A percentile compares a stretch with the other conserved stretches of the same genome.
phyloP scores from a whole-genome alignment of 2,113 vertebrate species.

The Craseonycteris thonglongyai region DNA sequence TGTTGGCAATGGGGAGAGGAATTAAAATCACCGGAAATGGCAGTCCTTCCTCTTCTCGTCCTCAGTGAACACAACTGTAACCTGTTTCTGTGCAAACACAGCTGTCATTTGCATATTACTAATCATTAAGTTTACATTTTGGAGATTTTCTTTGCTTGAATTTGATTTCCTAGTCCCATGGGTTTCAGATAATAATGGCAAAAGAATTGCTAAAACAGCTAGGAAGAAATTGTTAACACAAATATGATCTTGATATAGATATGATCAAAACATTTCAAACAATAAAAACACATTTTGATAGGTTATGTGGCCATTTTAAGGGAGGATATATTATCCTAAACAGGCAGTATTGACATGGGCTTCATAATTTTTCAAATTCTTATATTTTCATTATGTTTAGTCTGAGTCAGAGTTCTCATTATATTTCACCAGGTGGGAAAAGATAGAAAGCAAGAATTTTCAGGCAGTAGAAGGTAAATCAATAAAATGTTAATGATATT shows the following conservation, averaged over 20 bases:
- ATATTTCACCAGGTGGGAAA: neutral
- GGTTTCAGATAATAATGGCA: neutral
- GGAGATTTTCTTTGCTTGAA: constrained; percentile 17
- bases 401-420: neutral
- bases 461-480: neutral
- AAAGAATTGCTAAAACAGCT: neutral
- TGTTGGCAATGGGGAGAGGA: neutral
- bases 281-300: neutral
- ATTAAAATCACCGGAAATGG: neutral
- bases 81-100: neutral
- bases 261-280: neutral
- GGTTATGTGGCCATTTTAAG: neutral
- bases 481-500: neutral
- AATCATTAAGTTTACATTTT: constrained; percentile 8
- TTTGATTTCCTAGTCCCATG: constrained; percentile 13
- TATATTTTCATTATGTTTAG: neutral
- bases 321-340: neutral
- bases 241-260: neutral
- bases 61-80: neutral
- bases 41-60: neutral
- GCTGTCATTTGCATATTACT: neutral
- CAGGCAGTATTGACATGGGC: neutral
- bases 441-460: neutral
- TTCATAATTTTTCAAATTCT: neutral
- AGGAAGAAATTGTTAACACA: neutral